Evolutionary conservation across 2,888 invertebrate species (phyloP).

Genomic region (Drosophila emarginata): DNA sequence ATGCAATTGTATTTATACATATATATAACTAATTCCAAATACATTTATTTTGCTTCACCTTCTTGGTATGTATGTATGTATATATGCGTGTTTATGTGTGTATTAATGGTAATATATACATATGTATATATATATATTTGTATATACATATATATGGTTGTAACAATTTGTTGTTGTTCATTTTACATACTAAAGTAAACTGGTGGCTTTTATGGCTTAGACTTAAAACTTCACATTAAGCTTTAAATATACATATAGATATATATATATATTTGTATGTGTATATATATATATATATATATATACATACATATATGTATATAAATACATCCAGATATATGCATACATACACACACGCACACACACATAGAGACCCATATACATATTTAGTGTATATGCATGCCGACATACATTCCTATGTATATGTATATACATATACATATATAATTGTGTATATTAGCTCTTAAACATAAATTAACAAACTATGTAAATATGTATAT

Average conservation of each 20-base stretch:
- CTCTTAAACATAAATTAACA: constrained; percentile 20
- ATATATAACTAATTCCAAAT: not conserved
- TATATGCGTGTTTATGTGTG: not conserved
- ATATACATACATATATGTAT: not conserved
- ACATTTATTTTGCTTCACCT: not conserved
- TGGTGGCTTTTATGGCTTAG: constrained; percentile 73
- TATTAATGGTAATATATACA: not conserved
- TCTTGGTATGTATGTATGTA: not conserved
- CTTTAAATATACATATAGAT: constrained; percentile 23
- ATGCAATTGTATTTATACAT: not conserved
- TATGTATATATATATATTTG: not conserved
- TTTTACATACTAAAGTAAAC: constrained; percentile 60
- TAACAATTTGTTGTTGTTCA: constrained; percentile 17
- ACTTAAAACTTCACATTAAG: constrained; percentile 61
- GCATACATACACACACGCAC: not conserved
- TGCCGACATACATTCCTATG: too few species aligned
- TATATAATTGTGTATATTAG: constrained; percentile 15
- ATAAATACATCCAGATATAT: not conserved
- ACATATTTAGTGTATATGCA: constrained; percentile 16
- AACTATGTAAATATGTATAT: constrained; percentile 15
- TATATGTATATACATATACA: too few species aligned
- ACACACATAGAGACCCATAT: not conserved
- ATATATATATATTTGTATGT: constrained; percentile 5
- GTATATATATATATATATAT: too few species aligned
- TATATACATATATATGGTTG: not conserved